A percentile compares a stretch with the other conserved stretches of the same genome.
These are phyloP conservation scores for Rhinoptilus africanus DNA, from an alignment of 2,113 vertebrate genomes.

Conservation along the genomic window DNA sequence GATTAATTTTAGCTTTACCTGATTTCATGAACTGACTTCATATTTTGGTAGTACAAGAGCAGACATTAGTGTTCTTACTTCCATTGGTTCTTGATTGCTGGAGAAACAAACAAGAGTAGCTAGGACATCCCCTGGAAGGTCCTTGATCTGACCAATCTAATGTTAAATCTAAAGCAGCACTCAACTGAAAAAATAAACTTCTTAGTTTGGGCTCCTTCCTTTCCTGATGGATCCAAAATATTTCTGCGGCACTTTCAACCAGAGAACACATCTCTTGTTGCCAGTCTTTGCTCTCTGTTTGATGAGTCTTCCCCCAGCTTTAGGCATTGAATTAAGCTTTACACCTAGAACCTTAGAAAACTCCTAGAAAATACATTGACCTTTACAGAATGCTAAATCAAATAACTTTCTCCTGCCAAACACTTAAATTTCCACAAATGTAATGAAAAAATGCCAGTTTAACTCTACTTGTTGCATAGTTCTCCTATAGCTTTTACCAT, in stretches of 20 bases:
- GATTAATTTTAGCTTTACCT: background rate
- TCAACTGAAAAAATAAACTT: background rate
- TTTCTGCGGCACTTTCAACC: background rate
- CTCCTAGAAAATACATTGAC: background rate
- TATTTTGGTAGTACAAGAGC: background rate
- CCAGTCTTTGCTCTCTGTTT: background rate
- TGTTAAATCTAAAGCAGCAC: background rate
- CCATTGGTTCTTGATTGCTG: background rate
- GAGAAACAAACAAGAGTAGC: background rate
- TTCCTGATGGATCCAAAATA: background rate
- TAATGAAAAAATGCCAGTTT: background rate
- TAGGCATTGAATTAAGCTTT: background rate
- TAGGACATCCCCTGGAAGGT: background rate
- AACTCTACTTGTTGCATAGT: background rate
- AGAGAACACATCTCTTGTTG: background rate
- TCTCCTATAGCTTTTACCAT: background rate
- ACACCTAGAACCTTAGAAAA: background rate
- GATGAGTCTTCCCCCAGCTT: background rate
- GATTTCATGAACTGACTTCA: background rate
- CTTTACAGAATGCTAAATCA: background rate
- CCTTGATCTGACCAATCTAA: background rate
- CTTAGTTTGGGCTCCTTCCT: background rate
- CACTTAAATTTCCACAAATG: background rate
- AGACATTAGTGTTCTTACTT: background rate
- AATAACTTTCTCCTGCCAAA: background rate